A percentile compares a stretch with the other conserved stretches of the same genome.
Conservation (phyloP, 2,797 vertebrate genomes). For the Sebastes alutus region DNA sequence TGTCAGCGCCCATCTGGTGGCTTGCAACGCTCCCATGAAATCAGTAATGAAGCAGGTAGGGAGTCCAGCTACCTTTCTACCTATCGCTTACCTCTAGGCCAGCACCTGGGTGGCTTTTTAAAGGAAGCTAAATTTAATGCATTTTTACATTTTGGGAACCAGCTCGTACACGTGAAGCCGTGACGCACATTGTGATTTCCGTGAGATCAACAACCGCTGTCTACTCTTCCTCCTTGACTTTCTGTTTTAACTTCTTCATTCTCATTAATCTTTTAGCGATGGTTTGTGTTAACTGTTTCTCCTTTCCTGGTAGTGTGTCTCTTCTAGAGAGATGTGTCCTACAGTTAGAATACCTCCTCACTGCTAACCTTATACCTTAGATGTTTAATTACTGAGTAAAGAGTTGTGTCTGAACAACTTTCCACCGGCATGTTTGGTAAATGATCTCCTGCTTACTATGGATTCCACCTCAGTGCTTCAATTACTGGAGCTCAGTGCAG, state of each 20-base stretch:
- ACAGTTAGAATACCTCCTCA: neutral
- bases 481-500: neutral
- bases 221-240: neutral
- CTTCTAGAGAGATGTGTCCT: neutral
- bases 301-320: neutral
- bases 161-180: neutral
- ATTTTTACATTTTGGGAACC: slow-evolving; percentile 15
- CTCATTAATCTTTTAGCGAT: neutral
- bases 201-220: neutral
- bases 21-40: slow-evolving; percentile 75
- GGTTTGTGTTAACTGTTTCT: neutral
- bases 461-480: neutral
- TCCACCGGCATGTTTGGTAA: neutral
- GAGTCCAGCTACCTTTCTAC: slow-evolving; percentile 54
- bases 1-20: slow-evolving; percentile 83
- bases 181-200: neutral
- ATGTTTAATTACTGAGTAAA: neutral
- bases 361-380: neutral
- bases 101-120: slow-evolving; percentile 25
- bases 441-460: neutral
- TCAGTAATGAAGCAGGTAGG: slow-evolving; percentile 73
- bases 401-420: neutral
- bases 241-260: neutral
- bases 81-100: slow-evolving; percentile 43
- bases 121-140: neutral